A percentile compares a stretch with the other conserved stretches of the same genome.
Conservation (phyloP, 2,113 vertebrate species). For the Neomonachus schauinslandi region DNA sequence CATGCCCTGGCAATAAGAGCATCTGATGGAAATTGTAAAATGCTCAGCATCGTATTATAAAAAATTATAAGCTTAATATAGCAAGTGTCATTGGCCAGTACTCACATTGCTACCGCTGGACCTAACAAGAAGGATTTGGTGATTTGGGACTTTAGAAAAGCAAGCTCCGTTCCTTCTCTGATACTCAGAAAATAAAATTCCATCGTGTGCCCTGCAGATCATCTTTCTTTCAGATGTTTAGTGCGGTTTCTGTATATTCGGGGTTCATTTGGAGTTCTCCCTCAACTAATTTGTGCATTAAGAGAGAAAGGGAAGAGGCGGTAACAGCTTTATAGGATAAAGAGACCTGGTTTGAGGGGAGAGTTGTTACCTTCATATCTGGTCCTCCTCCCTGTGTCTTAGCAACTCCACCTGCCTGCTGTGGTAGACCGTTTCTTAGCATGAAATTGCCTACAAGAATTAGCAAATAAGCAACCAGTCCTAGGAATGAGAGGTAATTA, state of each 20-base stretch:
- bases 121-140: not conserved
- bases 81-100: not conserved
- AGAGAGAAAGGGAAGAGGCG: not conserved
- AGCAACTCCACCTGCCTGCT: not conserved
- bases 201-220: not conserved
- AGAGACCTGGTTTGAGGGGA: not conserved
- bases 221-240: not conserved
- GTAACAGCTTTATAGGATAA: not conserved
- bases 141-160: not conserved
- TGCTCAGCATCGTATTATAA: not conserved
- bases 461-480: not conserved
- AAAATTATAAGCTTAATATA: not conserved
- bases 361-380: not conserved
- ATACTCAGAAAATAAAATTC: not conserved
- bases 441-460: conserved; percentile 58
- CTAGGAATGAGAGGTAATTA: not conserved
- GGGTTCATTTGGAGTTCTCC: not conserved
- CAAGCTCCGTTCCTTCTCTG: not conserved
- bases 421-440: conserved; percentile 49
- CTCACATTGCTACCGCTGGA: not conserved
- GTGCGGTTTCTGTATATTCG: not conserved
- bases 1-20: not conserved
- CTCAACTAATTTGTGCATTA: not conserved
- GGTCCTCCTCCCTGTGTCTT: conserved; percentile 25
- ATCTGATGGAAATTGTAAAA: not conserved